phyloP scores from a whole-genome alignment of 2,113 vertebrate species.

The Corvus moneduloides region DNA sequence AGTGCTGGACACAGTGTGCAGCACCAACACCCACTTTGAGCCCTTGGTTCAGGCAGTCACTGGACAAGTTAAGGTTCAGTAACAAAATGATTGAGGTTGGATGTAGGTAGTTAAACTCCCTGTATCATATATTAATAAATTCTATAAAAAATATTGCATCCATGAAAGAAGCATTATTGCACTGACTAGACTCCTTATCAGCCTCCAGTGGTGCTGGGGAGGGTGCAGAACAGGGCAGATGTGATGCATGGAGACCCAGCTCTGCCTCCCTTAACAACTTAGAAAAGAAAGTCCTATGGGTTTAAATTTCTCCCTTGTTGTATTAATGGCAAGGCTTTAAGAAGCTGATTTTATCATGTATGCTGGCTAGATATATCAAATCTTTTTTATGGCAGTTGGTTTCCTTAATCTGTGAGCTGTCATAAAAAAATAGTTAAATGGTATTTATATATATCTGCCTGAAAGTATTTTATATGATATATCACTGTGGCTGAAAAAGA shows the following conservation, averaged over 20 bases:
- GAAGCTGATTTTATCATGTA: background rate
- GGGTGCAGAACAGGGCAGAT: background rate
- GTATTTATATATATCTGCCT: background rate
- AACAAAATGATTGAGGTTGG: background rate
- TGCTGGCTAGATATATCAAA: background rate
- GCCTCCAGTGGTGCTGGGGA: background rate
- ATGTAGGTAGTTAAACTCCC: accelerated
- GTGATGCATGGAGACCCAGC: background rate
- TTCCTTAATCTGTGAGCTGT: background rate
- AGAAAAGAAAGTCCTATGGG: background rate
- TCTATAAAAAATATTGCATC: background rate
- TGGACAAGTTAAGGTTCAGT: background rate
- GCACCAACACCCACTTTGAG: background rate
- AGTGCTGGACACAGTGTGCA: background rate
- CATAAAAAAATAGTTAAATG: background rate
- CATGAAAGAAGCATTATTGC: background rate
- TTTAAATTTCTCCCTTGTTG: background rate
- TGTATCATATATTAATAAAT: background rate
- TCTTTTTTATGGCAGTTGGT: background rate
- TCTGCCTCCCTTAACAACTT: background rate
- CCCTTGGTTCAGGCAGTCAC: background rate
- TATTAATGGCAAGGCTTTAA: background rate
- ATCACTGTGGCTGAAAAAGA: conserved; percentile 42
- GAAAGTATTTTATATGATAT: background rate
- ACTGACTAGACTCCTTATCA: background rate